Percentiles rank a stretch among this genome's conserved stretches.
Evolutionary conservation across 1,140 invertebrate genomes (phyloP).

Genomic region (Zophobas atratus): DNA sequence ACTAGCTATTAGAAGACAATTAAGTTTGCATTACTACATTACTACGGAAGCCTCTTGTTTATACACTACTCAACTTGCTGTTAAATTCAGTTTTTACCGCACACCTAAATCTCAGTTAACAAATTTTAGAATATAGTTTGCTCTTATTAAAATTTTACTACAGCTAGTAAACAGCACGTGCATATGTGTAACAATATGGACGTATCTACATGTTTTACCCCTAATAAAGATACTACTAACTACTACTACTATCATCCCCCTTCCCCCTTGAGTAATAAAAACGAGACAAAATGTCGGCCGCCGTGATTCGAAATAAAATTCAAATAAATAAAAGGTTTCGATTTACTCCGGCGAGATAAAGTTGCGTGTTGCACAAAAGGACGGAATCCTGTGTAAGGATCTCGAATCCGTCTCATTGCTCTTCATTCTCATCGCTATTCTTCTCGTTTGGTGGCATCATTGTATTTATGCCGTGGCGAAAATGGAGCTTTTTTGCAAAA

Average conservation of each 20-base stretch:
- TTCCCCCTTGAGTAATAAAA: conserved; percentile 18
- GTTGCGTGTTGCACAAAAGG: conserved; percentile 43
- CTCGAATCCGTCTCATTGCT: conserved; percentile 52
- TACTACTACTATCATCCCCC: conserved; percentile 4
- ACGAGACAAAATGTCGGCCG: conserved; percentile 22
- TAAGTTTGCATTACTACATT: too few relatives aligned
- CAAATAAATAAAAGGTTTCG: conserved; percentile 50
- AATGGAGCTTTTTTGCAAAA: conserved; percentile 54
- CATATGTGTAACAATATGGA: too few relatives aligned
- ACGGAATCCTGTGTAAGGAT: conserved; percentile 51
- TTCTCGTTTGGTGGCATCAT: conserved; percentile 53
- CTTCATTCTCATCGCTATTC: conserved; percentile 51
- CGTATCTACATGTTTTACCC: too few relatives aligned
- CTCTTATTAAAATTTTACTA: too few relatives aligned
- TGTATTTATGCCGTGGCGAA: conserved; percentile 51
- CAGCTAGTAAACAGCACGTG: too few relatives aligned
- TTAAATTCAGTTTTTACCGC: too few relatives aligned
- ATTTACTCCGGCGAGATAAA: conserved; percentile 27
- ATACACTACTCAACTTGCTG: too few relatives aligned
- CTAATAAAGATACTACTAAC: not conserved
- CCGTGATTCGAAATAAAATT: conserved; percentile 45
- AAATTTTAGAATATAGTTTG: too few relatives aligned
- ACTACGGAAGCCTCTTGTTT: too few relatives aligned
- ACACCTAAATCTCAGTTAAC: too few relatives aligned
- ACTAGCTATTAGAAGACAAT: too few relatives aligned